Evolutionary conservation across 2,113 vertebrate genomes (phyloP), one percentile per base, ranked within the genome.

Genomic region (Bucco capensis): DNA sequence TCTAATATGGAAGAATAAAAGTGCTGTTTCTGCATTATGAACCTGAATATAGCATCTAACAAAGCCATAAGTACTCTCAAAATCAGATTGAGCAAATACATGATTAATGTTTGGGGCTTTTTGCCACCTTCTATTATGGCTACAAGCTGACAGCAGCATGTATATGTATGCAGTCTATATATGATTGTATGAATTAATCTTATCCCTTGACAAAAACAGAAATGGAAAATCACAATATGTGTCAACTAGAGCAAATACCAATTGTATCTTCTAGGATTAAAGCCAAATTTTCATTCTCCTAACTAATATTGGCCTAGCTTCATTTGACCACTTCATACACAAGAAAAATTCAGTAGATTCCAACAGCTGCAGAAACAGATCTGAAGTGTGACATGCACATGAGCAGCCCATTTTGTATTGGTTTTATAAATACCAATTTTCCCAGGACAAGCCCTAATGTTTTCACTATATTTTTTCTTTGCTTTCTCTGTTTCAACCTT

Each of bases 301-400:
- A 51, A 8, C 13, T 23, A 37, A 51, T 46, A 56, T 2, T 28
- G 14, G 18, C n/a, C 53, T 44, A 38, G 44, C 60, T 37, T 53
- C 33, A 33, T 62, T 47, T 44, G 27, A 62, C 37, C 78, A 23
- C 42, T 72, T 2, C 3, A 49, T 28, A 51, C 10, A 72, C 18
- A 40, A 44, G 35, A 40, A 40, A 49, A 76, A 61, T 62, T 50
- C 5, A 14, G 31, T 50, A 47, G n/a, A 66, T 46, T 71, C 27
- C 57, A 62, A 46, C n/a, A 61, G 35, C 6, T 30, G 22, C 62
- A 40, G n/a, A 51, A 51, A 35, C 17, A 46, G n/a, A 17, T 35
- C 19, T 14, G 0, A 88, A 72, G 25, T 1, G 5, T 40, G 54
- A n/a, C n/a, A 31, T 0, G 0, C 49, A 40, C 4, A 12, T 4